A percentile compares a stretch with the other conserved stretches of the same genome.
phyloP scores from a whole-genome alignment of 2,888 invertebrate genomes.

The Heliconius cydno region DNA sequence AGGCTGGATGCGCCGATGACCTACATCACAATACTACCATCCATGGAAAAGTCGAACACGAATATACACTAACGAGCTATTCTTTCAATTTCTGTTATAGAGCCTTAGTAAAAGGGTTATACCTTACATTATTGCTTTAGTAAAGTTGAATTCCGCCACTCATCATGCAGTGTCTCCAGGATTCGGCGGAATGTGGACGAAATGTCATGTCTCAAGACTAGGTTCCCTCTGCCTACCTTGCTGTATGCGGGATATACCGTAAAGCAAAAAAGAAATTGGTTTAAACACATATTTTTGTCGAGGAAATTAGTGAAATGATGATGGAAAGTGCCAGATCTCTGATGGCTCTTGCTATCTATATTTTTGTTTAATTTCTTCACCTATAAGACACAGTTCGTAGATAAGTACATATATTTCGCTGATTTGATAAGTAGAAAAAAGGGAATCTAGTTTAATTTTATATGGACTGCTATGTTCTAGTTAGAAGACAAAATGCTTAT shows the following conservation, averaged over 20 bases:
- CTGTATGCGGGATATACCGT: too few relatives aligned
- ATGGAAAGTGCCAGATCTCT: background rate
- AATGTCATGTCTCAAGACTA: too few relatives aligned
- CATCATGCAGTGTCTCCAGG: too few relatives aligned
- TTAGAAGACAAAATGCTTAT: too few relatives aligned
- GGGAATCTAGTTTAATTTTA: background rate
- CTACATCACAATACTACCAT: conserved; percentile 62
- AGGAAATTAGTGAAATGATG: background rate
- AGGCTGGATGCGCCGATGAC: conserved; percentile 71
- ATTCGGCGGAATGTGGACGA: too few relatives aligned
- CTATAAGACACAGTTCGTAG: too few relatives aligned
- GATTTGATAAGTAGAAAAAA: too few relatives aligned
- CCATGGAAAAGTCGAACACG: conserved; percentile 39
- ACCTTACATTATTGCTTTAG: background rate
- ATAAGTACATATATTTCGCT: too few relatives aligned
- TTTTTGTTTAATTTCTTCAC: background rate
- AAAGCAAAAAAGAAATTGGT: too few relatives aligned
- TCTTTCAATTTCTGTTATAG: background rate
- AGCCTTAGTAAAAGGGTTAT: background rate
- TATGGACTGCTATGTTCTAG: background rate
- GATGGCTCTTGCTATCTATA: background rate
- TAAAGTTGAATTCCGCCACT: too few relatives aligned
- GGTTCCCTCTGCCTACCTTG: too few relatives aligned
- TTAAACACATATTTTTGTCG: too few relatives aligned
- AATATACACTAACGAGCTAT: conserved; percentile 23